Percentiles rank a stretch among this genome's conserved stretches.
Evolutionary conservation across 2,113 vertebrate genomes (phyloP).

Genomic region (Xiphophorus maculatus): DNA sequence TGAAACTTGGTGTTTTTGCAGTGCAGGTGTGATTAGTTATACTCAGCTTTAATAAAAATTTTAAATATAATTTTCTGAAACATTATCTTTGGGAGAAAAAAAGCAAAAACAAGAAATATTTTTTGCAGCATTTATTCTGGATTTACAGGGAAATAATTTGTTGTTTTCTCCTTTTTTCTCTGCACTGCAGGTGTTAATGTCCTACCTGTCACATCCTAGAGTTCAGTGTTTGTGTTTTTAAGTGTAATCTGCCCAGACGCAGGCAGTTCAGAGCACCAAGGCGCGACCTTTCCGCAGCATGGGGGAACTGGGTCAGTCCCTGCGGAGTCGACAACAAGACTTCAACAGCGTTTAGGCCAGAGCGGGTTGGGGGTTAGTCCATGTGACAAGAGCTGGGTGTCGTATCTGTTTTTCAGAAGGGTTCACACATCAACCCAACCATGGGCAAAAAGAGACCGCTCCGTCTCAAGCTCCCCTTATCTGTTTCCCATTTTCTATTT

Average conservation of each 20-base stretch:
- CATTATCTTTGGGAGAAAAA: too few species aligned
- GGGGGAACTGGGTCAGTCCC: slow-evolving; percentile 60
- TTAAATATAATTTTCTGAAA: too few species aligned
- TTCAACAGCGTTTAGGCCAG: slow-evolving; percentile 27
- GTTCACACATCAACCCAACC: slow-evolving; percentile 35
- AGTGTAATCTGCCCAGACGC: slow-evolving; percentile 23
- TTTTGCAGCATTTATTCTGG: too few species aligned
- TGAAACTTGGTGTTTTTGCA: neutral
- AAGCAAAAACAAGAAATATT: too few species aligned
- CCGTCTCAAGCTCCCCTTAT: slow-evolving; percentile 42
- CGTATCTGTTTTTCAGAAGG: slow-evolving; percentile 30
- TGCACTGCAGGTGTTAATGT: slow-evolving; percentile 8
- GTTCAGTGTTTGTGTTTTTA: slow-evolving; percentile 30
- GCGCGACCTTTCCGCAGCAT: slow-evolving; percentile 55
- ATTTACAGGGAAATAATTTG: neutral
- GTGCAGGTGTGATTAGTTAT: neutral
- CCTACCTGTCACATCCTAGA: slow-evolving; percentile 19
- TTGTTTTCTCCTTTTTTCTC: neutral
- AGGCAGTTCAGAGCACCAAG: slow-evolving; percentile 7
- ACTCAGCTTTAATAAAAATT: neutral
- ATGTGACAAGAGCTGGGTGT: slow-evolving; percentile 57
- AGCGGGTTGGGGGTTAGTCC: slow-evolving; percentile 12
- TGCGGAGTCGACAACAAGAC: slow-evolving; percentile 56
- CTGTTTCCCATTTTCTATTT: slow-evolving; percentile 62
- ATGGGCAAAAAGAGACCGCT: slow-evolving; percentile 35